Evolutionary conservation across 2,888 invertebrate species (phyloP).

Genomic region (Dryococelus australis): DNA sequence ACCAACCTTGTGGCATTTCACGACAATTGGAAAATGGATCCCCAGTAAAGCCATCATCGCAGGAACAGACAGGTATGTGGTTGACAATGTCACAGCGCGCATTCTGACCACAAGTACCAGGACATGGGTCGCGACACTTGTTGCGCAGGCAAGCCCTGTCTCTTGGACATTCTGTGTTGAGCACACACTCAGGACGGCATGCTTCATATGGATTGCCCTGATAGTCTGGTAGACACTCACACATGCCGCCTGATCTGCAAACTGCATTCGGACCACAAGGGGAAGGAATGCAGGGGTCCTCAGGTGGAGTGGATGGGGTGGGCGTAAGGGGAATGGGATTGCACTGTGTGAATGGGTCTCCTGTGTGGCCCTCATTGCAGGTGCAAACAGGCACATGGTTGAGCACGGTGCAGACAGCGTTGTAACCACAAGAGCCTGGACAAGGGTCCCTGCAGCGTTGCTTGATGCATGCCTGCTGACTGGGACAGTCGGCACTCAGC

Average conservation of each 20-base stretch:
- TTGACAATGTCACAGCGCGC: conserved; percentile 73
- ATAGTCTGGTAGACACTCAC: conserved; percentile 69
- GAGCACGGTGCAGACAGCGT: conserved; percentile 78
- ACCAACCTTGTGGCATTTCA: conserved; percentile 55
- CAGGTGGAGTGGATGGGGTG: conserved; percentile 44
- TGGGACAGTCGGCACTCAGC: conserved; percentile 80
- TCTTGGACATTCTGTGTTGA: conserved; percentile 73
- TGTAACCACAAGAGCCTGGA: conserved; percentile 81
- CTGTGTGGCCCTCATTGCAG: conserved; percentile 76
- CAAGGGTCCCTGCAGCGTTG: conserved; percentile 85
- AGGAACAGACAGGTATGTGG: conserved; percentile 66
- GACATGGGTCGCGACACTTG: conserved; percentile 81
- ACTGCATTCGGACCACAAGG: conserved; percentile 71
- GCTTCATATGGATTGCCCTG: conserved; percentile 76
- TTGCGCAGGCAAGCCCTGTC: conserved; percentile 74
- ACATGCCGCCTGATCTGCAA: conserved; percentile 52
- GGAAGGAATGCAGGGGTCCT: conserved; percentile 71
- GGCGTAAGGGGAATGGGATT: conserved; percentile 61
- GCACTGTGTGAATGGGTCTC: conserved; percentile 84
- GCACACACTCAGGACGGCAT: conserved; percentile 61
- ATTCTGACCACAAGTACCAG: conserved; percentile 77
- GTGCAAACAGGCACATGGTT: conserved; percentile 85
- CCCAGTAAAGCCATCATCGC: conserved; percentile 63
- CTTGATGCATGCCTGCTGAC: conserved; percentile 77
- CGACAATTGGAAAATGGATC: conserved; percentile 71